Conservation (phyloP, 2,113 vertebrate genomes). For the Microcebus griseorufus region DNA sequence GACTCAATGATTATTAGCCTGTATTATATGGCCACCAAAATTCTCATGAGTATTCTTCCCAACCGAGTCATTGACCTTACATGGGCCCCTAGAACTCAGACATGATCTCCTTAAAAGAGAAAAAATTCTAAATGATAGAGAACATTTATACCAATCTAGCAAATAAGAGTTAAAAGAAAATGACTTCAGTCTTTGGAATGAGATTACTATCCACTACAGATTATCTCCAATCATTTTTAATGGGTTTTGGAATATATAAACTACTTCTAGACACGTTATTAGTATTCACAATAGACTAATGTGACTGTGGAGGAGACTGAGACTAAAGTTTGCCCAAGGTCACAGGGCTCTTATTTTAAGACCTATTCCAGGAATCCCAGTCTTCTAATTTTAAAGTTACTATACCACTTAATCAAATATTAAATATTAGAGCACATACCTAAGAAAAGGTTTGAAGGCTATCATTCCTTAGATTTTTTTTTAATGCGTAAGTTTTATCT, state of each 20-base stretch:
- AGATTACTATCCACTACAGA: neutral
- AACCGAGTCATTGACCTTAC: too few species aligned
- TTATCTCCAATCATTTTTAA: neutral
- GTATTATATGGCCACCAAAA: neutral
- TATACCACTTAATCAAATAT: neutral
- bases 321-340: neutral
- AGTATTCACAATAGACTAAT: neutral
- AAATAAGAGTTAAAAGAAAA: neutral
- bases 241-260: neutral
- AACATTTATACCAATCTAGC: neutral
- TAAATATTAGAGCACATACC: neutral
- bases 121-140: neutral
- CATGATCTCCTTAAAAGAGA: neutral
- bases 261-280: neutral
- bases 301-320: neutral
- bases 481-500: neutral
- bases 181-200: neutral
- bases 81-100: neutral
- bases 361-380: neutral
- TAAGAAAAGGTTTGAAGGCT: neutral
- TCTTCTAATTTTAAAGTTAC: neutral
- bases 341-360: neutral
- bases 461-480: neutral
- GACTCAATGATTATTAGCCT: neutral
- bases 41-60: neutral